Base-by-base conservation (phyloP, 2,113 vertebrate genomes). In the Genyomyrus donnyi region DNA sequence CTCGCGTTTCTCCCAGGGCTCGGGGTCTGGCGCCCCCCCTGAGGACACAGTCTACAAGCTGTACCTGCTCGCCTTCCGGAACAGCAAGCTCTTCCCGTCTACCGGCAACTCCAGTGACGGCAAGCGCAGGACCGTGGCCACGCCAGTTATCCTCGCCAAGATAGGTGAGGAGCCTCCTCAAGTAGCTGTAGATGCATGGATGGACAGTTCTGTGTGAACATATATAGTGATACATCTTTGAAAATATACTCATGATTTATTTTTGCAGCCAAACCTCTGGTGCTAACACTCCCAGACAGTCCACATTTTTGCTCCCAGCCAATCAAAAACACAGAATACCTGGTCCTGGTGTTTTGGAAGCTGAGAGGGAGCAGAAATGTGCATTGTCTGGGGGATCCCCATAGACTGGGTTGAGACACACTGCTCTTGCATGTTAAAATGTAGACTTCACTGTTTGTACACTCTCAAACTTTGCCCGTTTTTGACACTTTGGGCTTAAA, bases 81-180 rank as follows among this genome's bases (percentile, higher is more conserved):
- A 99, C 8, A 98, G 98, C 87, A 99, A 98, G 93, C 98, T 99
- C 88, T 99, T 99, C 45, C 98, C 98, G 46, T 96, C 97, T 74
- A 97, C 97, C 0, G 97, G 97, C n/a, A 99, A 99, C 93, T 97
- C 97, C 24, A 97, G 97, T 1, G 94, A 97, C n/a, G 96, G 97
- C 3, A 98, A 97, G 87, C 96, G 97, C 24, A 96, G 97, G 11
- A 97, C 96, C 0, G 98, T 99, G 87, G 97, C 97, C 35, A 98
- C 98, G 0, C 97, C 98, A 0, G 98, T 99, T 88, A 97, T 99
- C 93, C 96, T 99, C 91, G 95, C 97, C 62, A 98, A 97, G 92
- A 97, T 99, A 92, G 98, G 98, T 98, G 92, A 93, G 97, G 42
- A 13, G 31, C 27, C 50, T 56, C 27, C 35, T 87, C 39, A 42